Base-by-base conservation (phyloP, 1,140 invertebrate species). In the Caenorhabditis inopinata region DNA sequence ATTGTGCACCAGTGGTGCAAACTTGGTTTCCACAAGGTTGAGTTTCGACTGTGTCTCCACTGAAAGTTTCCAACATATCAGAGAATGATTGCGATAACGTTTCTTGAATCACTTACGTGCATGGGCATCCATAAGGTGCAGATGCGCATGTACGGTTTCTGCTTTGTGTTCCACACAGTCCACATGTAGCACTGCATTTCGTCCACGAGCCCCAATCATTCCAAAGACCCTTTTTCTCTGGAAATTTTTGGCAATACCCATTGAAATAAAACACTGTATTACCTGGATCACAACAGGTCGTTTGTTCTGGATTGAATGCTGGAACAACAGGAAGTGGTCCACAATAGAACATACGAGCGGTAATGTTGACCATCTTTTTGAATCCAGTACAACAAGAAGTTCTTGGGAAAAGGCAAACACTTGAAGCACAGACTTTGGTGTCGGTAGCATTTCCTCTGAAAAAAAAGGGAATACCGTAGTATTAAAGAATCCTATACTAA, bases 271-370 rank as follows among this genome's bases (percentile, higher is more conserved):
- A 46, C 21, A 47, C n/a, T 21, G 7, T 23, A 45, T 14, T 29
- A 75, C 74, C 74, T 25, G 74, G 74, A 75, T 75, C 74, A 47
- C 74, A 75, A 23, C 74, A 75, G 9, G 74, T 75, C 5, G 74
- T 75, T 27, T 75, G 74, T 21, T 75, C 45, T n/a, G 47, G 45
- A 38, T 68, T 68, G 58, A 68, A 68, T 42, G 58, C 32, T 75
- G 74, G 74, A 7, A 48, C 74, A 35, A 32, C 47, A 4, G 74
- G 74, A 47, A 75, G 45, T 9, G 74, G 74, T 25, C 74, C 74
- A 49, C 74, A 75, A 21, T 75, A 75, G 74, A 48, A 75, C 9
- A 18, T 16, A 38, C 58, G 58, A 38, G 32, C 58, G 23, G 47
- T 51, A 27, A 47, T 75, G 21, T 75, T 51, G 3, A 75, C 45